A percentile compares a stretch with the other conserved stretches of the same genome.
phyloP scores from a whole-genome alignment of 2,113 vertebrate species.

The Piaya cayana region DNA sequence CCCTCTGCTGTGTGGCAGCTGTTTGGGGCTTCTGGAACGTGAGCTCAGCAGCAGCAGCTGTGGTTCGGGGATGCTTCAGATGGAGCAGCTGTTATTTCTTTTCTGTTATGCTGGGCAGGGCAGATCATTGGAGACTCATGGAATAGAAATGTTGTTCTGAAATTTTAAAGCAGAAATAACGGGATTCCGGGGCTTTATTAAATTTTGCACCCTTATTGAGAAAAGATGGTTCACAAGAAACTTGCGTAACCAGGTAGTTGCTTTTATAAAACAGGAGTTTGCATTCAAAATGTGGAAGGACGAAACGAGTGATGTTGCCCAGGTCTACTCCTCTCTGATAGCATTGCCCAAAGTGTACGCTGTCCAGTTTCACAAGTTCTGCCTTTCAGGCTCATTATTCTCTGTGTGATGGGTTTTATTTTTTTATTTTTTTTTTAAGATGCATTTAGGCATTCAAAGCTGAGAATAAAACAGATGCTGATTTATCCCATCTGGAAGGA shows the following conservation, averaged over 20 bases:
- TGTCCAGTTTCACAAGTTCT: background rate
- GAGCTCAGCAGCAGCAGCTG: background rate
- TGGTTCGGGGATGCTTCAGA: background rate
- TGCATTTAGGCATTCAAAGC: background rate
- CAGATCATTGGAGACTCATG: background rate
- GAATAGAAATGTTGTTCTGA: background rate
- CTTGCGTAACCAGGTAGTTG: background rate
- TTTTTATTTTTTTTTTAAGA: background rate
- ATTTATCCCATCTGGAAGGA: constrained; percentile 55
- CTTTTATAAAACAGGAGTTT: background rate
- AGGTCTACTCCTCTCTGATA: background rate
- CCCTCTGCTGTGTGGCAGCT: rapidly evolving
- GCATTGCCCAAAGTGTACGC: background rate
- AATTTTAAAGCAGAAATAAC: background rate
- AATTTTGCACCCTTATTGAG: background rate
- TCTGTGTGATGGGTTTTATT: background rate
- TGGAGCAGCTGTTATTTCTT: background rate
- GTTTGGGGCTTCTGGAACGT: background rate
- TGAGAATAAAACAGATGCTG: constrained; percentile 13
- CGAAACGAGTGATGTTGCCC: background rate
- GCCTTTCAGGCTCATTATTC: background rate
- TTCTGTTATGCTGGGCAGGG: background rate
- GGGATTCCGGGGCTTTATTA: background rate
- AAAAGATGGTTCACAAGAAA: background rate
- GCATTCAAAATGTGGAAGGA: background rate